Evolutionary conservation across 1,140 invertebrate genomes (phyloP).

Genomic region (Ladona fulva): DNA sequence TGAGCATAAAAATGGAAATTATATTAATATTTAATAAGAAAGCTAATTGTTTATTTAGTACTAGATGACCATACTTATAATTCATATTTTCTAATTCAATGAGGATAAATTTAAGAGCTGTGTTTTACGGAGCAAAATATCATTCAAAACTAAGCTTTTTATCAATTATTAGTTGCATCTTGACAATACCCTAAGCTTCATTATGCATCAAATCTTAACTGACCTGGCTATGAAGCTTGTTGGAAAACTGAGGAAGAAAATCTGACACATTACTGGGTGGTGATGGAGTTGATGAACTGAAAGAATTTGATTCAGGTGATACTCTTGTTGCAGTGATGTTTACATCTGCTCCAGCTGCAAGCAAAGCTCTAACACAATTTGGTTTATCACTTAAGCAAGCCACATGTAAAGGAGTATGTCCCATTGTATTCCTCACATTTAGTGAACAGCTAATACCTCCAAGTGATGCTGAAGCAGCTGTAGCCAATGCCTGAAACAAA

Average conservation of each 20-base stretch:
- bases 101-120: too few species aligned
- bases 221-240: constrained; percentile 46
- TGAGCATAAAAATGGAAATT: too few species aligned
- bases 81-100: too few species aligned
- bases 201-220: constrained; percentile 1
- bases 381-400: constrained; percentile 76
- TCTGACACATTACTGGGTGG: constrained; percentile 53
- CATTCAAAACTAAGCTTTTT: too few species aligned
- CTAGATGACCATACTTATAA: too few species aligned
- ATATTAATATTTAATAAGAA: too few species aligned
- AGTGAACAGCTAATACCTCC: neutral
- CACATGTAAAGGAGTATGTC: constrained; percentile 76
- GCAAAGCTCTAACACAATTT: constrained; percentile 74
- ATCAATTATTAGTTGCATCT: too few species aligned
- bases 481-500: neutral
- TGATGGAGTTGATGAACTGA: constrained; percentile 30
- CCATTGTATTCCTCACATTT: constrained; percentile 29
- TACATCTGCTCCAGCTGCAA: constrained; percentile 74
- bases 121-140: too few species aligned
- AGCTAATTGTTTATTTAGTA: too few species aligned
- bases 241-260: constrained; percentile 53
- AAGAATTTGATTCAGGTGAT: constrained; percentile 14
- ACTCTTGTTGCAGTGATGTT: constrained; percentile 52
- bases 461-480: neutral
- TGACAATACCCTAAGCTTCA: neutral